These are phyloP conservation scores for Aplochiton taeniatus DNA, from an alignment of 2,797 vertebrate species.

Conservation along the genomic window DNA sequence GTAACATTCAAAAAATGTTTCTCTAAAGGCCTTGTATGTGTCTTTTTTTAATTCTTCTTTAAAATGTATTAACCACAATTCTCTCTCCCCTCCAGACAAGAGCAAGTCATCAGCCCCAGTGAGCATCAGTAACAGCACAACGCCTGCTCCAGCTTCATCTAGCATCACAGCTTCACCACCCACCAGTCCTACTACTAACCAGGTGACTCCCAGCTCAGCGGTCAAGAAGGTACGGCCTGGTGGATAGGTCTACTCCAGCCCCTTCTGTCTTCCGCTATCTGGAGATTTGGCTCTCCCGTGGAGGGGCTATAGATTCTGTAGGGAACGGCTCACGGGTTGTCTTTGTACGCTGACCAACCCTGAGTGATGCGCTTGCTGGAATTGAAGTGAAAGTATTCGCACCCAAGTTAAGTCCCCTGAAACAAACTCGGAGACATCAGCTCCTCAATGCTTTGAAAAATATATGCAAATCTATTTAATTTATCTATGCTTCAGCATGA, in stretches of 20 bases:
- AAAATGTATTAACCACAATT: neutral
- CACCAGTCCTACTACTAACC: slow-evolving; percentile 80
- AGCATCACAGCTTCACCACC: slow-evolving; percentile 79
- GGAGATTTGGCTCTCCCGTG: no score
- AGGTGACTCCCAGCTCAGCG: slow-evolving; percentile 89
- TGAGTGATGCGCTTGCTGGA: no score
- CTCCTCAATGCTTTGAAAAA: slow-evolving; percentile 14
- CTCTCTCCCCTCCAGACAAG: slow-evolving; percentile 79
- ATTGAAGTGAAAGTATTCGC: no score
- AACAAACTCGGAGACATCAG: no score
- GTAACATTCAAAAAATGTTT: no score
- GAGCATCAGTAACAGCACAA: slow-evolving; percentile 80
- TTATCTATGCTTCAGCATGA: slow-evolving; percentile 22
- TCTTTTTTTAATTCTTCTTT: no score
- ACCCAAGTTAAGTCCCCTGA: no score
- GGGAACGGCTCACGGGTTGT: no score
- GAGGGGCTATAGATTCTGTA: no score
- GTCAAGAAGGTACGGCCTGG: slow-evolving; percentile 87
- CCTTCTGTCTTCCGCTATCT: neutral
- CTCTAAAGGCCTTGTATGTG: no score
- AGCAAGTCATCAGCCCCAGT: slow-evolving; percentile 81
- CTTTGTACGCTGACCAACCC: no score
- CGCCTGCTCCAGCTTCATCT: slow-evolving; percentile 67
- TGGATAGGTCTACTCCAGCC: neutral
- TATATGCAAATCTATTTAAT: slow-evolving; percentile 24